Evolutionary conservation across 2,888 invertebrate species (phyloP), one percentile per base, ranked within the genome.

Genomic region (Myopa tessellatipennis): DNA sequence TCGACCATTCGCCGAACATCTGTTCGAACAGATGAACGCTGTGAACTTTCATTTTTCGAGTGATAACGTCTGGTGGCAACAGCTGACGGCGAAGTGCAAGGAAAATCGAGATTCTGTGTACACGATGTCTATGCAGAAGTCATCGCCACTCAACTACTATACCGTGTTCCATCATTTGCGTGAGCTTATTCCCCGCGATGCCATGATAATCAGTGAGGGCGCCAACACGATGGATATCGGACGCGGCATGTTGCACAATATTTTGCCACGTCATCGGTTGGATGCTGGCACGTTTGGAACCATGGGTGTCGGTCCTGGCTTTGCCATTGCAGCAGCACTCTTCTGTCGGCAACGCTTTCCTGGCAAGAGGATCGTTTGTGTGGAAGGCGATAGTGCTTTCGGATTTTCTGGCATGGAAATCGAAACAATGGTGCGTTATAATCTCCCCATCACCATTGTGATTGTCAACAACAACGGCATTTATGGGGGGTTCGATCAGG

Each of bases 171-270:
- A 95, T 88, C 92, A 95, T 81, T 92, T 98, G 70, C 94, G 95
- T 84, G 91, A 93, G 68, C 88, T 91, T 76, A 91, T 96, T 78
- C 96, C 96, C 0, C 91, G 92, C 86, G 95, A 98, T 90, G 93
- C 94, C 6, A 93, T 98, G 18, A 96, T 99, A 79, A 95, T 98
- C 45, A 98, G 97, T 86, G 98, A 99, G 90, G 99, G 98, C 36
- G 98, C 98, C 55, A 98, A 98, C 89, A 99, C 98, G 0, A 99
- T 99, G 99, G 98, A 99, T 87, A 98, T 98, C 86, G 98, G 98
- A 0, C 92, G 98, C 68, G 93, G 96, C 0, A 93, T 98, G 90
- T 90, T 98, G 58, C 90, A 94, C n/a, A 97, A 98, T 88, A 92
- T 92, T 82, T 90, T 93, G 81, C 96, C 98, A 0, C 91, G 97